These are phyloP conservation scores for Ditylenchus weischeri DNA, from an alignment of 2,888 invertebrate species.

Conservation along the genomic window DNA sequence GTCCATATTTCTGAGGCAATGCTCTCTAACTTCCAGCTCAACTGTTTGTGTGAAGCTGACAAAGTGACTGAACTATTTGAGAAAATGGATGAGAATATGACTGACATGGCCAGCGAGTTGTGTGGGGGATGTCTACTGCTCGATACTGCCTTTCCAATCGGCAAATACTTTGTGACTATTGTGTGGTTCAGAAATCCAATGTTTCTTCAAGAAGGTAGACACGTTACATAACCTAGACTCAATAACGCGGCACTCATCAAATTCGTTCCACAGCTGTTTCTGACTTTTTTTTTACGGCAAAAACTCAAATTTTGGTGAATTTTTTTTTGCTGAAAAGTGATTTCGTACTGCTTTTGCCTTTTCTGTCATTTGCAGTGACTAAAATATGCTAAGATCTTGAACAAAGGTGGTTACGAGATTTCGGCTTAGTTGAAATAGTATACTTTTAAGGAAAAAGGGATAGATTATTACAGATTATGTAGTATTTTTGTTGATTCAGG, in stretches of 20 bases:
- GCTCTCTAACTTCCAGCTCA: slow-evolving; percentile 22
- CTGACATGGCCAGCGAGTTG: slow-evolving; percentile 5
- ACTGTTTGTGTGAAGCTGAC: slow-evolving; percentile 18
- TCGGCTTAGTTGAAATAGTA: no score
- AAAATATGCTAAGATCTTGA: no score
- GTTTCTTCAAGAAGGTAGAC: slow-evolving; percentile 14
- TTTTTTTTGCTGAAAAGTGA: no score
- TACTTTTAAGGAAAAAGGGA: no score
- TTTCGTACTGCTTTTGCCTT: no score
- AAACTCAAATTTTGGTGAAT: no score
- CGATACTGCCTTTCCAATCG: slow-evolving; percentile 10
- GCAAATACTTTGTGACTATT: slow-evolving; percentile 19
- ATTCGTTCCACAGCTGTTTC: no score
- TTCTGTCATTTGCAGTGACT: no score
- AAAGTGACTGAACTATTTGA: slow-evolving; percentile 18
- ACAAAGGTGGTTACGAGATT: no score
- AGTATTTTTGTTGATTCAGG: neutral
- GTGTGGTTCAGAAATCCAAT: slow-evolving; percentile 23
- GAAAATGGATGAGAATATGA: slow-evolving; percentile 17
- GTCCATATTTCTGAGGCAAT: slow-evolving; percentile 19
- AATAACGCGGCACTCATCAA: no score
- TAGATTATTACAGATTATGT: no score
- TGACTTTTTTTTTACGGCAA: no score
- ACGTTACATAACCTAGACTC: neutral
- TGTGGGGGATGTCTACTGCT: slow-evolving; percentile 23